These are phyloP conservation scores for Phymanthus crucifer DNA, from an alignment of 92 coral and sea anemone species.

Conservation along the genomic window DNA sequence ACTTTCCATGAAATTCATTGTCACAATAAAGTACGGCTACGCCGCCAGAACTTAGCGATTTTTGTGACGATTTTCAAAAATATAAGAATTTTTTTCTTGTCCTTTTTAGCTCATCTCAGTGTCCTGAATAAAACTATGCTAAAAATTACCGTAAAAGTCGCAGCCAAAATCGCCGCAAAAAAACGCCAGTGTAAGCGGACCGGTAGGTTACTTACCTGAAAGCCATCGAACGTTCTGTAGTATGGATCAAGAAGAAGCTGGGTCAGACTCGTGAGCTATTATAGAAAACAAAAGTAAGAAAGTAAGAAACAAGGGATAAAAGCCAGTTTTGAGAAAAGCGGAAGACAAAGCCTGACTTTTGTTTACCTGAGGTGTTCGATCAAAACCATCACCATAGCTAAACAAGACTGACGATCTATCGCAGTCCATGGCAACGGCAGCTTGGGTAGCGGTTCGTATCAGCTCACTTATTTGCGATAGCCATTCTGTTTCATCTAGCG, in stretches of 20 bases:
- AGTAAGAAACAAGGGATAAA: not conserved
- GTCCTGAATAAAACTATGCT: no score
- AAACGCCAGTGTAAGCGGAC: no score
- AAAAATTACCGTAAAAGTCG: no score
- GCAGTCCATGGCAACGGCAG: slow-evolving; percentile 84
- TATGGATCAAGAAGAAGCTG: slow-evolving; percentile 90
- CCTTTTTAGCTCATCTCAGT: no score
- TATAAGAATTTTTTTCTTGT: no score
- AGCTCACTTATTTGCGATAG: slow-evolving; percentile 86
- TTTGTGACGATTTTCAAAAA: no score
- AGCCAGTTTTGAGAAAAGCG: not conserved
- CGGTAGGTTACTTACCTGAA: no score
- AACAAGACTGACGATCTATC: slow-evolving; percentile 92
- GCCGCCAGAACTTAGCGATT: no score
- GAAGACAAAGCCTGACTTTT: not conserved
- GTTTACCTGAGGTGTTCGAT: slow-evolving; percentile 92
- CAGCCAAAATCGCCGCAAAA: no score
- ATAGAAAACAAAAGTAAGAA: not conserved
- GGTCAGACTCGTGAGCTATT: slow-evolving; percentile 83
- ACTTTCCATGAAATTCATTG: no score
- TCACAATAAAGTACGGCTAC: no score
- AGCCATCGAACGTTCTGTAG: slow-evolving; percentile 92
- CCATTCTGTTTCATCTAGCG: slow-evolving; percentile 94
- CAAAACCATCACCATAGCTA: slow-evolving; percentile 93
- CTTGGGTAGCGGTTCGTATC: slow-evolving; percentile 85